Conservation (phyloP, 2,113 vertebrate genomes). For the Sinocyclocheilus maitianheensis region DNA sequence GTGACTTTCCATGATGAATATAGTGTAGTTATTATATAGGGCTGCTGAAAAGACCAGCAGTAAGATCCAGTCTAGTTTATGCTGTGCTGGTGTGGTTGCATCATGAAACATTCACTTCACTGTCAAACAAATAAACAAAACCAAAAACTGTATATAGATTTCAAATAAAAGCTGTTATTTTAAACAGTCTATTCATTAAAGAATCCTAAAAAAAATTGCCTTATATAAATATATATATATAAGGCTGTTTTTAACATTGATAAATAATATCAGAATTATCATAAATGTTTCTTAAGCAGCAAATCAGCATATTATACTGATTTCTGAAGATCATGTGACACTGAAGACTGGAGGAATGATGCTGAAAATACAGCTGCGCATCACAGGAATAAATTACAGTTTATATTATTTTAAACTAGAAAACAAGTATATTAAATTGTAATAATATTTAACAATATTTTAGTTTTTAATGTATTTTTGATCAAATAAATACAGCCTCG, state of each 20-base stretch:
- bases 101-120: no score
- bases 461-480: no score
- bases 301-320: background rate
- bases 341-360: background rate
- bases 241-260: background rate
- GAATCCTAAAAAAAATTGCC: no score
- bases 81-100: background rate
- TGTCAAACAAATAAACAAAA: no score
- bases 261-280: background rate
- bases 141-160: no score
- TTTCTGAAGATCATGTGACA: background rate
- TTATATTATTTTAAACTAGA: no score
- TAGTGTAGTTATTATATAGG: background rate
- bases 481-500: no score
- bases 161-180: background rate
- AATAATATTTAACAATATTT: no score
- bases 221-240: no score
- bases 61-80: no score
- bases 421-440: no score
- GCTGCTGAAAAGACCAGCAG: background rate
- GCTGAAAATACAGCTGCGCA: background rate
- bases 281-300: background rate
- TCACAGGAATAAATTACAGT: no score
- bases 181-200: background rate
- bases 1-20: conserved; percentile 17